These are phyloP conservation scores for Coleophora flavipennella DNA, from an alignment of 2,888 invertebrate species.

Conservation along the genomic window DNA sequence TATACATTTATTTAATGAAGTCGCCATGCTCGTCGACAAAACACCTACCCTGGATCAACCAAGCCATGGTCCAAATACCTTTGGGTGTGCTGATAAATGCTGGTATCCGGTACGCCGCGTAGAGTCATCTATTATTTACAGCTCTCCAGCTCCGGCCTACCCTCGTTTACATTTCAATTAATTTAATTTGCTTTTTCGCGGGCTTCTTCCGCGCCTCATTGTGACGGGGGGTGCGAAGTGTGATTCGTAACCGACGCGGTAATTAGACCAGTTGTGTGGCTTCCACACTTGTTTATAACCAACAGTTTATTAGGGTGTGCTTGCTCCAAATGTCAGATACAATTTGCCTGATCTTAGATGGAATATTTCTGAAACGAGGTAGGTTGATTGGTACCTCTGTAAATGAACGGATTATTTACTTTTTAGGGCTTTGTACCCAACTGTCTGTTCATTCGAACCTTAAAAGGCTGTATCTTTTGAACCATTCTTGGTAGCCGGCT, in stretches of 20 bases:
- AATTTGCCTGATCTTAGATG: slow-evolving; percentile 25
- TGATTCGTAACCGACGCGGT: slow-evolving; percentile 64
- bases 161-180: slow-evolving; percentile 70
- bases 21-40: too few relatives aligned
- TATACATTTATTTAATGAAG: too few relatives aligned
- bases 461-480: too few relatives aligned
- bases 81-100: neutral
- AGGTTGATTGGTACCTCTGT: too few relatives aligned
- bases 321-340: slow-evolving; percentile 38
- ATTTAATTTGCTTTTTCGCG: slow-evolving; percentile 71
- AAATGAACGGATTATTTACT: too few relatives aligned
- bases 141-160: slow-evolving; percentile 35
- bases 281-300: slow-evolving; percentile 58
- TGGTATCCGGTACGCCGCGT: slow-evolving; percentile 31
- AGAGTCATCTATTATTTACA: slow-evolving; percentile 59
- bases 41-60: too few relatives aligned
- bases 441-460: too few relatives aligned
- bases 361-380: too few relatives aligned
- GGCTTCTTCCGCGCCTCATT: slow-evolving; percentile 65
- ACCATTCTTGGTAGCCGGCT: too few relatives aligned
- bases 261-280: slow-evolving; percentile 66
- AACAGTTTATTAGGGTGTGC: slow-evolving; percentile 46
- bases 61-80: neutral
- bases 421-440: too few relatives aligned
- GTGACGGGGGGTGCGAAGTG: slow-evolving; percentile 58